Base-by-base conservation (phyloP, 2,113 vertebrate species). In the Martes martes region DNA sequence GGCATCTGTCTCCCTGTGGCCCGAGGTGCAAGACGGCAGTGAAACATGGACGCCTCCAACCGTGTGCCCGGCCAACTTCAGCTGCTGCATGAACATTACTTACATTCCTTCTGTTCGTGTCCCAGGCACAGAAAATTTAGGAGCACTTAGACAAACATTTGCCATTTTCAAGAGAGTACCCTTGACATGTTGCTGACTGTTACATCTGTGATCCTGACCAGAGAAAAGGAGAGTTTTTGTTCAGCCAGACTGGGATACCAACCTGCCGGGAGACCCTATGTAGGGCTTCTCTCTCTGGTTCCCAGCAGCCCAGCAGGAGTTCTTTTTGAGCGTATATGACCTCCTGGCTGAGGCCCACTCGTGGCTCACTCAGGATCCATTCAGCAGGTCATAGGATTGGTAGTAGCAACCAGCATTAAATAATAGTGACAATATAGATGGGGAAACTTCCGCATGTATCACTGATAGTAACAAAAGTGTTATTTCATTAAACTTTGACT, bases 101-200 rank as follows among this genome's bases (percentile, higher is more conserved):
- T 90, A 85, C 87, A 26, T 97, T 89, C 89, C 55, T 95, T 96
- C 89, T 94, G 9, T 94, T 95, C 97, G 80, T 94, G 84, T 87
- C 94, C 52, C 13, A 63, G 69, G 81, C 50, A 94, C 67, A 92
- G 57, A 88, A 92, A 87, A 95, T 95, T 94, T 79, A 88, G 91
- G 95, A 91, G 57, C 50, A 39, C 57, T 98, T 81, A 31, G 10
- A 61, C 33, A 76, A 96, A 97, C 67, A 82, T 89, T 50, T 65
- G 57, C 47, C 73, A 61, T 96, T 95, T 97, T 61, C 79, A 95
- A 83, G 95, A 78, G 92, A 39, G 79, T 86, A 97, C 69, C 88
- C 79, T 88, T 63, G 87, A 95, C 88, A 95, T 73, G 47, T 81
- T 92, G 90, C 83, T 95, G 57, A 93, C 61, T 92, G 95, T 94